Base-by-base conservation (phyloP, 2,113 vertebrate genomes). In the Lipotes vexillifer region DNA sequence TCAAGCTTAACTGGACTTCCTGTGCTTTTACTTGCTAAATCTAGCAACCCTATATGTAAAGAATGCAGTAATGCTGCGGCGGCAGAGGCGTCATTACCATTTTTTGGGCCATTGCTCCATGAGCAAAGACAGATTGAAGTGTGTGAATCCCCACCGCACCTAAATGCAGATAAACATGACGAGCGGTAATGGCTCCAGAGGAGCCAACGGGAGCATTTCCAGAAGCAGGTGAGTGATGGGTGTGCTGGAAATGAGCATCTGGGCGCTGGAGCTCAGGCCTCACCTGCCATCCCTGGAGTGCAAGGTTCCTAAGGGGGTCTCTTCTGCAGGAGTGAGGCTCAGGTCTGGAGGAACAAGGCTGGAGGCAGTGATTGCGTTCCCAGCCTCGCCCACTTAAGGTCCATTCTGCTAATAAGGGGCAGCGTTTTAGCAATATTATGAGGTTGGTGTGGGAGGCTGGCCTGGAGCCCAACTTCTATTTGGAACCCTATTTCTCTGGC, bases 91-190 rank as follows among this genome's bases (percentile, higher is more conserved):
- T 91, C 96, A 89, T 98, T 97, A 97, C 94, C 96, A 98, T 98
- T 98, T 98, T 98, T 97, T 94, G 97, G 97, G 86, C 97, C 97
- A 97, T 97, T 97, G 97, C 97, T 97, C 97, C 96, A 98, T 93
- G 88, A 97, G 96, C 96, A 97, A 93, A 97, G 97, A 98, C 88
- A 97, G 96, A 97, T 97, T 3, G 41, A 82, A 86, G 91, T 6
- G 8, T 83, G 82, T 25, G 57, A 97, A 95, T 97, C 97, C 96
- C 89, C 96, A 96, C 55, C 5, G 96, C 97, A 97, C 94, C 96
- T 94, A 91, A 97, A 96, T 89, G 85, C 97, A 98, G 97, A 98
- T 98, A 96, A 97, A 97, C 95, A 84, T 98, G 96, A 97, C 8
- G 10, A 44, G 96, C 3, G 72, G 86, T 94, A 97, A 98, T 93